These are phyloP conservation scores for Parnassius glacialis DNA, from an alignment of 2,888 invertebrate species.

Conservation along the genomic window DNA sequence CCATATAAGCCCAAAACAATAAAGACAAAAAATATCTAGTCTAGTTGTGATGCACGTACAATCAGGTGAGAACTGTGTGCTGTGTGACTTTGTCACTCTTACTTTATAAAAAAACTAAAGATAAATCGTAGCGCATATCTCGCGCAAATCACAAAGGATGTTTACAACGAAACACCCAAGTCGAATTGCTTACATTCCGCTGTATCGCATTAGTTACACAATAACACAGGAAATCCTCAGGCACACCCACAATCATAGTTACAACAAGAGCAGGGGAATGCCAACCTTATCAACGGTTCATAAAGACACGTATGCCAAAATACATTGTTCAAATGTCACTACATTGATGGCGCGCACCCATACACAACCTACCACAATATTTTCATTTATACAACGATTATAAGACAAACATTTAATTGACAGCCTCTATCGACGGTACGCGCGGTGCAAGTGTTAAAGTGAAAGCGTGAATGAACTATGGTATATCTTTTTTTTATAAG, in stretches of 20 bases:
- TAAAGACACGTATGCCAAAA: background rate
- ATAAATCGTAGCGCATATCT: background rate
- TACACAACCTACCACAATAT: slow-evolving; percentile 24
- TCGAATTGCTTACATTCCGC: slow-evolving; percentile 15
- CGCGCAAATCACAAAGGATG: slow-evolving; percentile 6
- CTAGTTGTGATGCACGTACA: no score
- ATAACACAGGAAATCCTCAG: slow-evolving; percentile 20
- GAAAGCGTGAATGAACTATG: no score
- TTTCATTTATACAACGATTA: slow-evolving; percentile 17
- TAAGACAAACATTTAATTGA: slow-evolving; percentile 25
- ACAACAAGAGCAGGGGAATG: background rate
- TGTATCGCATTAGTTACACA: slow-evolving; percentile 17
- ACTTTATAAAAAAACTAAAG: no score
- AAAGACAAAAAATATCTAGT: no score
- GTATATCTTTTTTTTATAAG: no score
- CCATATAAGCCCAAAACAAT: no score
- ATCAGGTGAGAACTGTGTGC: no score
- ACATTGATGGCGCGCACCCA: background rate
- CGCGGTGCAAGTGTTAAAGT: background rate
- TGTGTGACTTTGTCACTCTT: no score
- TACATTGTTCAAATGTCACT: background rate
- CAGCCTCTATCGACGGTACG: slow-evolving; percentile 3
- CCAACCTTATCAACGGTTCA: background rate
- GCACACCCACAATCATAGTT: slow-evolving; percentile 1
- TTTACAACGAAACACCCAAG: slow-evolving; percentile 6